A percentile compares a stretch with the other conserved stretches of the same genome.
Evolutionary conservation across 2,113 vertebrate genomes (phyloP).

Genomic region (Piprites chloris): DNA sequence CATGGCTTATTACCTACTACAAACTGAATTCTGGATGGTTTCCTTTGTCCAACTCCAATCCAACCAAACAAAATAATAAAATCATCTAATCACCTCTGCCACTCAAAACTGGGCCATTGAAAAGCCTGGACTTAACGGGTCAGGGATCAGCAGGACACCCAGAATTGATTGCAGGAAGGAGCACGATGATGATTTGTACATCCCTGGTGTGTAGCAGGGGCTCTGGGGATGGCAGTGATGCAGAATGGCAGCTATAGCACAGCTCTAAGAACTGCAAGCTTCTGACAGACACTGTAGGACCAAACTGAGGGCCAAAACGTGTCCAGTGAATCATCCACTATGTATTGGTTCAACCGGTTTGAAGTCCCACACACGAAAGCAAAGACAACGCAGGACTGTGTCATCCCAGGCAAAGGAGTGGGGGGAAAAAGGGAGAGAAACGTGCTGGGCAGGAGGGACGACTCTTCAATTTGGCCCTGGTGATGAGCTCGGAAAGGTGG

Average conservation of each 20-base stretch:
- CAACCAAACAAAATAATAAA: neutral
- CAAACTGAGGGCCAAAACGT: neutral
- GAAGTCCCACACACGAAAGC: neutral
- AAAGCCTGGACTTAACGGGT: neutral
- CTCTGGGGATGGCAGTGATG: accelerated
- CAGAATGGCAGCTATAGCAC: accelerated
- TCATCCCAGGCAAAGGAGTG: neutral
- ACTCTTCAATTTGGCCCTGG: neutral
- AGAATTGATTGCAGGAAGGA: neutral
- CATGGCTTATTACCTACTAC: neutral
- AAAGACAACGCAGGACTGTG: neutral
- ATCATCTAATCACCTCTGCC: neutral
- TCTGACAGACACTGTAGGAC: neutral
- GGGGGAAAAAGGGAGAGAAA: neutral
- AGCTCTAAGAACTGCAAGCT: accelerated
- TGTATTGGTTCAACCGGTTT: neutral
- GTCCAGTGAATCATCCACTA: neutral
- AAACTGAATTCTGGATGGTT: neutral
- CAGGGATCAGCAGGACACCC: neutral
- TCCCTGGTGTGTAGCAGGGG: accelerated
- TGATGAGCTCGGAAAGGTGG: neutral
- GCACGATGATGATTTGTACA: accelerated
- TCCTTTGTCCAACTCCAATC: neutral
- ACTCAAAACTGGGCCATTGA: neutral
- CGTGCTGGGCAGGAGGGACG: neutral